Percentiles rank a stretch among this genome's conserved stretches.
These are phyloP conservation scores for Tachystola acroxantha DNA, from an alignment of 2,888 invertebrate genomes.

Conservation along the genomic window DNA sequence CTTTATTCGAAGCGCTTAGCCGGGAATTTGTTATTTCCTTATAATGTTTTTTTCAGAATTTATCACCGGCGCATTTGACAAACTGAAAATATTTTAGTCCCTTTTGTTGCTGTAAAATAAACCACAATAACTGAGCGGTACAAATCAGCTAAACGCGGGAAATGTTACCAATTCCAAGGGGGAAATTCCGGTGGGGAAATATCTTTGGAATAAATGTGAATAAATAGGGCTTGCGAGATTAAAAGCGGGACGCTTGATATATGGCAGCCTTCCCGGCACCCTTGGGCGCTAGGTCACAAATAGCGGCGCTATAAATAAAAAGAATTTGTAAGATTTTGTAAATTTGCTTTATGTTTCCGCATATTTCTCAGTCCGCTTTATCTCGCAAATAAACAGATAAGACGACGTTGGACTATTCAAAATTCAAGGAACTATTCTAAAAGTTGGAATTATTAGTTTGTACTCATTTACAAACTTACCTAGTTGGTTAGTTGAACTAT, in stretches of 20 bases:
- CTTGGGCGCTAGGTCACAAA: conserved; percentile 32
- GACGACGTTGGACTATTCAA: too few relatives aligned
- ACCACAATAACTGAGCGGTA: conserved; percentile 55
- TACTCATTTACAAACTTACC: too few relatives aligned
- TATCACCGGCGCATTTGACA: conserved; percentile 35
- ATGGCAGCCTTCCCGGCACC: conserved; percentile 43
- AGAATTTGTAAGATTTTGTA: conserved; percentile 35
- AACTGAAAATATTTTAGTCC: conserved; percentile 48
- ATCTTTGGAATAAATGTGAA: conserved; percentile 71
- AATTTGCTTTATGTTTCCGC: conserved; percentile 16
- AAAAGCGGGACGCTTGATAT: conserved; percentile 64
- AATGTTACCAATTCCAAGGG: conserved; percentile 63
- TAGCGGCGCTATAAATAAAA: conserved; percentile 39
- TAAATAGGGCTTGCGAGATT: conserved; percentile 71
- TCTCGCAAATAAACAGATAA: too few relatives aligned
- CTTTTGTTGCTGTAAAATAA: conserved; percentile 52
- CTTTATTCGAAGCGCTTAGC: not conserved
- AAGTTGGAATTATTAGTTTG: too few relatives aligned
- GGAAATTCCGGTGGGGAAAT: conserved; percentile 69
- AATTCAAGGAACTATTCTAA: too few relatives aligned
- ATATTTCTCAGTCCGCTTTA: too few relatives aligned
- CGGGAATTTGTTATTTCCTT: not conserved
- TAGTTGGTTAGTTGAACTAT: too few relatives aligned
- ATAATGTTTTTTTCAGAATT: conserved; percentile 5
- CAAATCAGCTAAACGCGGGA: conserved; percentile 67